Conservation (phyloP, 2,888 invertebrate genomes). For the Leptopilina drosophilae region DNA sequence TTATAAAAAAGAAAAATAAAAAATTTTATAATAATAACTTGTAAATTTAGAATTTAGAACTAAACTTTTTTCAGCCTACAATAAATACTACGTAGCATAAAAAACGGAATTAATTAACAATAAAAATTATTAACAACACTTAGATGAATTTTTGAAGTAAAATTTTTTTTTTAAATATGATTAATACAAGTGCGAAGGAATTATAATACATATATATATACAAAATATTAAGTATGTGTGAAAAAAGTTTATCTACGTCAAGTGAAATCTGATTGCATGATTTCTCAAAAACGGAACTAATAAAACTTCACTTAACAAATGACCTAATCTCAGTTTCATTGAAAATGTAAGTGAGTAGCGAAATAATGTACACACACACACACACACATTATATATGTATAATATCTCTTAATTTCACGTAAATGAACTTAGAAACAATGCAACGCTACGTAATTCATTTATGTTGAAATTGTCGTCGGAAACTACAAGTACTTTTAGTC, state of each 20-base stretch:
- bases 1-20: too few relatives aligned
- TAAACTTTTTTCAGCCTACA: too few relatives aligned
- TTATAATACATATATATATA: too few relatives aligned
- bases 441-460: neutral
- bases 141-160: too few relatives aligned
- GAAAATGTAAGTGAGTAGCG: neutral
- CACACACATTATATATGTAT: neutral
- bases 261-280: neutral
- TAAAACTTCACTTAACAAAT: conserved; percentile 14
- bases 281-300: conserved; percentile 6
- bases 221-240: neutral
- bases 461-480: conserved; percentile 9
- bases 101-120: neutral
- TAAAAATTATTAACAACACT: neutral
- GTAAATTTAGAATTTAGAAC: too few relatives aligned
- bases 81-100: too few relatives aligned
- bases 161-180: neutral
- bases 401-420: conserved; percentile 8
- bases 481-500: conserved; percentile 35
- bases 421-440: neutral
- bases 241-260: conserved; percentile 2
- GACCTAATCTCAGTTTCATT: conserved; percentile 21
- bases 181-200: neutral
- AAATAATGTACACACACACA: neutral
- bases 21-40: too few relatives aligned